These are phyloP conservation scores for Magallana gigas DNA, from an alignment of 1,140 invertebrate species.

Conservation along the genomic window DNA sequence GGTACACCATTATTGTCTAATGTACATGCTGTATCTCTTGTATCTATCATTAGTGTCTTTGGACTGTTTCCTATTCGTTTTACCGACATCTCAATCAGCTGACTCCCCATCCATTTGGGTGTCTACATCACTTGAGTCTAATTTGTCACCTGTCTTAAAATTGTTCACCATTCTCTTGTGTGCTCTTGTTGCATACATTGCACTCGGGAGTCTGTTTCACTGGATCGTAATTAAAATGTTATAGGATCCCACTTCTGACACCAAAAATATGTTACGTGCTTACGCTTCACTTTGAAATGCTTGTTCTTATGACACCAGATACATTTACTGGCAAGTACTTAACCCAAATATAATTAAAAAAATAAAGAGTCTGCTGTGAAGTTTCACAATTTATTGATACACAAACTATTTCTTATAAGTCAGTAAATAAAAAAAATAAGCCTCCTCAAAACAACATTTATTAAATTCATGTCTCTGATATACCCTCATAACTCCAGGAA, in stretches of 20 bases:
- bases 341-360: too few species aligned
- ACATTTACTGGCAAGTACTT: not conserved
- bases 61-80: not conserved
- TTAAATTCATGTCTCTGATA: too few species aligned
- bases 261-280: constrained; percentile 16
- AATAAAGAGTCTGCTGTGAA: too few species aligned
- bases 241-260: too few species aligned
- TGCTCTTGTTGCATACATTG: constrained; percentile 18
- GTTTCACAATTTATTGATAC: too few species aligned
- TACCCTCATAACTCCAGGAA: too few species aligned
- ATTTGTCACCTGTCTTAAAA: not conserved
- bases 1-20: too few species aligned
- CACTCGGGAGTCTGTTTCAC: not conserved
- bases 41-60: too few species aligned
- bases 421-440: too few species aligned
- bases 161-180: not conserved
- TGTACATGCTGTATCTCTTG: not conserved
- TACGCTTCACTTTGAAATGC: not conserved
- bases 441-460: too few species aligned
- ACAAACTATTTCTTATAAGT: too few species aligned
- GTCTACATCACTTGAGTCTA: not conserved
- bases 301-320: too few species aligned
- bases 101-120: not conserved
- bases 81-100: not conserved
- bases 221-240: constrained; percentile 8